Conservation (phyloP, 2,113 vertebrate genomes). For the Brienomyrus brachyistius region DNA sequence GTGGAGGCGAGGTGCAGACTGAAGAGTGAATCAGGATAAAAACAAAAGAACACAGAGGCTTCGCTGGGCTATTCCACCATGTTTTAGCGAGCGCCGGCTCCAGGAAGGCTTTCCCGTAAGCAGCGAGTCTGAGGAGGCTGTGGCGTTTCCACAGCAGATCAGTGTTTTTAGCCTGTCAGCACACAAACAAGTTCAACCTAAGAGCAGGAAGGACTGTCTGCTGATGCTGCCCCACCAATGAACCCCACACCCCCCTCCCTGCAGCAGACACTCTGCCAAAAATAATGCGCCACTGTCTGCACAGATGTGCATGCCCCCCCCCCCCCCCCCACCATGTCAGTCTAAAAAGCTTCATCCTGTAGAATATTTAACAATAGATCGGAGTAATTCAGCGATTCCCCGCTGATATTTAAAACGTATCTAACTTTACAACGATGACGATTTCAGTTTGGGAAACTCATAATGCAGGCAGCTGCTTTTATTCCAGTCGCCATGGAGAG, state of each 20-base stretch:
- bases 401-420: background rate
- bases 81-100: background rate
- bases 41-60: background rate
- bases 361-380: background rate
- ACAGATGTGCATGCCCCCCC: background rate
- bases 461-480: background rate
- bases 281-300: background rate
- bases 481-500: conserved; percentile 1
- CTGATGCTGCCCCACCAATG: background rate
- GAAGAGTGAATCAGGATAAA: background rate
- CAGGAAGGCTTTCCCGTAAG: background rate
- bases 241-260: background rate
- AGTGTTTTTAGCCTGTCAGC: background rate
- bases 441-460: background rate
- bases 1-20: background rate
- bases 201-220: background rate
- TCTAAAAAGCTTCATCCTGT: background rate
- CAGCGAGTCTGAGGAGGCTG: background rate
- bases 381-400: background rate
- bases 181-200: background rate
- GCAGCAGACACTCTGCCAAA: background rate
- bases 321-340: background rate
- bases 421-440: background rate
- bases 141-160: background rate
- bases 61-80: background rate